Conservation (phyloP, 2,113 vertebrate species). For the Ameiurus melas region DNA sequence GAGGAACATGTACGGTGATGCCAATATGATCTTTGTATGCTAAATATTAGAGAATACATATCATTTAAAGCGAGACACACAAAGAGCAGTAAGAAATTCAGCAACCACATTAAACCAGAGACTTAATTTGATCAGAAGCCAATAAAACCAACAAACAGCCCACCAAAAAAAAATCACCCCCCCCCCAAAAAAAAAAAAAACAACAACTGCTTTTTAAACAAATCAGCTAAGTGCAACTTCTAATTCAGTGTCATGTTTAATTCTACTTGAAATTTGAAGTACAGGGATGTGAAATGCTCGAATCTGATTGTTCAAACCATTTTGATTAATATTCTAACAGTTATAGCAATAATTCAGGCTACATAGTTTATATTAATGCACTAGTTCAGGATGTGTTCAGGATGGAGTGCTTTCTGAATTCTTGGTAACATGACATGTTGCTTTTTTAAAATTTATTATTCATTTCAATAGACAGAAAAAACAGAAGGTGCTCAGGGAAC, state of each 20-base stretch:
- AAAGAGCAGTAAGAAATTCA: neutral
- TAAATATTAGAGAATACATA: neutral
- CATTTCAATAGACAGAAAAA: neutral
- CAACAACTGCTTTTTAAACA: neutral
- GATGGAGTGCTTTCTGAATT: neutral
- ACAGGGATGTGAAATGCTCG: neutral
- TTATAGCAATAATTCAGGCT: neutral
- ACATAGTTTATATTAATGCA: neutral
- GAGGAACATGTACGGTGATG: neutral
- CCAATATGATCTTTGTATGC: neutral
- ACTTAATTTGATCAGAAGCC: neutral
- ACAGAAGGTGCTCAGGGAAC: neutral
- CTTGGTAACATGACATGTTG: neutral
- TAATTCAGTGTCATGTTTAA: neutral
- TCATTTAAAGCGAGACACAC: neutral
- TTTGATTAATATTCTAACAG: neutral
- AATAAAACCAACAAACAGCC: neutral
- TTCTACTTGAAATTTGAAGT: neutral
- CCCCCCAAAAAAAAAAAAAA: too few species aligned
- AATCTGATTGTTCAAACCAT: neutral
- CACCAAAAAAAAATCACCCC: too few species aligned
- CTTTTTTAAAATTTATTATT: neutral
- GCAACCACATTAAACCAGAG: neutral
- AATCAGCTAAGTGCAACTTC: too few species aligned
- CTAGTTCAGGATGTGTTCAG: neutral